Conservation (phyloP, 2,888 invertebrate species). For the Baccha elongata region DNA sequence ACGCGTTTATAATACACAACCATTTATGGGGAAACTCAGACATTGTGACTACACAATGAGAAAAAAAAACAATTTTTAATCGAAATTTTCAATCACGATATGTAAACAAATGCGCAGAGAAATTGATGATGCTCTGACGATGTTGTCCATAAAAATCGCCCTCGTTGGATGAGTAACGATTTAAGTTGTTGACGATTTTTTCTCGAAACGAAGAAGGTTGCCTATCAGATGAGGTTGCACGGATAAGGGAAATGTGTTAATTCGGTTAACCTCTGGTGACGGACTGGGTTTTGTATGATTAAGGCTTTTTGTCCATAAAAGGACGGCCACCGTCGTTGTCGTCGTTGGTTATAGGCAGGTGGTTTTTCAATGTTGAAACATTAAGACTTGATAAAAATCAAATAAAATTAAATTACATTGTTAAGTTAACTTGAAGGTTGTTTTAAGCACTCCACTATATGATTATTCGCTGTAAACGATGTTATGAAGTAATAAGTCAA, state of each 20-base stretch:
- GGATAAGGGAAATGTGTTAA: slow-evolving; percentile 53
- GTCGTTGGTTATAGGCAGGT: too few species aligned
- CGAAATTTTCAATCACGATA: slow-evolving; percentile 63
- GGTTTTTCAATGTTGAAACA: too few species aligned
- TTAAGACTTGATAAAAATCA: too few species aligned
- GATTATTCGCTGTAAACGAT: too few species aligned
- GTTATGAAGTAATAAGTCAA: too few species aligned
- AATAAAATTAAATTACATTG: too few species aligned
- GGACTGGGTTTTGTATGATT: not conserved
- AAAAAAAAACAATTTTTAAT: slow-evolving; percentile 35
- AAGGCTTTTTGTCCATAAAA: slow-evolving; percentile 41
- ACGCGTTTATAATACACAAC: slow-evolving; percentile 52
- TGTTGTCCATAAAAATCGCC: slow-evolving; percentile 62
- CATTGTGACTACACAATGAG: slow-evolving; percentile 46
- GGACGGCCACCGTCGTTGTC: slow-evolving; percentile 13
- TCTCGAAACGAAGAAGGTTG: not conserved
- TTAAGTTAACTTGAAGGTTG: too few species aligned
- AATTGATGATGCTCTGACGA: slow-evolving; percentile 38
- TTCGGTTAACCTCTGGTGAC: not conserved
- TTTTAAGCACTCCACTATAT: too few species aligned
- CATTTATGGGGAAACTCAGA: slow-evolving; percentile 54
- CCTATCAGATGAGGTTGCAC: slow-evolving; percentile 15
- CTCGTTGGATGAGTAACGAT: slow-evolving; percentile 34
- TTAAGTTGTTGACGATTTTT: slow-evolving; percentile 15
- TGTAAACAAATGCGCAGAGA: slow-evolving; percentile 34